These are phyloP conservation scores for Nylanderia fulva DNA, from an alignment of 1,140 invertebrate genomes.

Conservation along the genomic window DNA sequence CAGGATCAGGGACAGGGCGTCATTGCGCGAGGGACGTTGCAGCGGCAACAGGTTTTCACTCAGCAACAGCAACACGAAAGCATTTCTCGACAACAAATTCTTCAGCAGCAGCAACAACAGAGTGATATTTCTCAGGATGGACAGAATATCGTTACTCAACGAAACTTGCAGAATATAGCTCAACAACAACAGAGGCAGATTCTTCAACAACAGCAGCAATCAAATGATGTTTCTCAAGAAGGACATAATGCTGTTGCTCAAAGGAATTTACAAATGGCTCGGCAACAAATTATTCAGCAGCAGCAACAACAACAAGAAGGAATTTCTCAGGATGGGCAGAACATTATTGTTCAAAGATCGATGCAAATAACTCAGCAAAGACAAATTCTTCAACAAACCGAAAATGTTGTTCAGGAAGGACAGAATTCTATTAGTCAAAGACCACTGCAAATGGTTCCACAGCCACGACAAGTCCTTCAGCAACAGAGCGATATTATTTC, in stretches of 20 bases:
- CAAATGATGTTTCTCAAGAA: conserved; percentile 79
- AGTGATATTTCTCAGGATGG: conserved; percentile 83
- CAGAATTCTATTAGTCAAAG: conserved; percentile 80
- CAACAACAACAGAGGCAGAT: conserved; percentile 82
- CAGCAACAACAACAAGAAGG: conserved; percentile 51
- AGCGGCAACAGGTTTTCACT: conserved; percentile 85
- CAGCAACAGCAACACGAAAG: conserved; percentile 84
- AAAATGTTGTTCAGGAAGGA: conserved; percentile 78
- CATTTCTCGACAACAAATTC: conserved; percentile 84
- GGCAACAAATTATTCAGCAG: conserved; percentile 82
- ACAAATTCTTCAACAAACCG: conserved; percentile 56
- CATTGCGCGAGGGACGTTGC: conserved; percentile 81
- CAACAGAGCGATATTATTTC: conserved; percentile 78
- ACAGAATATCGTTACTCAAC: conserved; percentile 77
- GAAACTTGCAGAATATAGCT: conserved; percentile 77
- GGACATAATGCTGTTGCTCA: conserved; percentile 78
- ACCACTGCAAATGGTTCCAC: conserved; percentile 80
- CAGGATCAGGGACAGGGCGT: conserved; percentile 82
- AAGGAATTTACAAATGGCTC: conserved; percentile 77
- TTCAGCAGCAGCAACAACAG: conserved; percentile 85
- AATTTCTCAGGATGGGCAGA: conserved; percentile 75
- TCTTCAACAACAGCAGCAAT: conserved; percentile 74
- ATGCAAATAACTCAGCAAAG: conserved; percentile 80
- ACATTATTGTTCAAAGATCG: conserved; percentile 78
- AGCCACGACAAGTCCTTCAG: conserved; percentile 68